Conservation (phyloP, 1,140 invertebrate species). For the Periplaneta americana region DNA sequence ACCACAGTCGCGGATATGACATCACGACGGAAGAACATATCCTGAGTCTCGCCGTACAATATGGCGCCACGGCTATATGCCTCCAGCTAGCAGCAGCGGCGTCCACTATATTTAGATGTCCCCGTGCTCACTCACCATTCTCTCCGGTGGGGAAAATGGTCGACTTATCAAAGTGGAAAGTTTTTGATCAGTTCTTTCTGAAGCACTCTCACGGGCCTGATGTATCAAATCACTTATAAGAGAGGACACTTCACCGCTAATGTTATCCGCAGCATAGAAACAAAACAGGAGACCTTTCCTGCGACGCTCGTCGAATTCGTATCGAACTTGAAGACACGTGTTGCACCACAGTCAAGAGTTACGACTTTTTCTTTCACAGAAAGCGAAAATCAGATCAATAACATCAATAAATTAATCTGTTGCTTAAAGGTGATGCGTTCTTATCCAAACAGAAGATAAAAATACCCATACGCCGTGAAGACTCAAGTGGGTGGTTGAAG, state of each 20-base stretch:
- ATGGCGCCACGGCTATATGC: too few species aligned
- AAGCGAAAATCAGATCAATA: too few species aligned
- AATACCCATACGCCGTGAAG: too few species aligned
- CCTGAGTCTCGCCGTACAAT: constrained; percentile 31
- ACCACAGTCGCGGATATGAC: neutral
- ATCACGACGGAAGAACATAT: constrained; percentile 18
- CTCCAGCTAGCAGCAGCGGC: neutral
- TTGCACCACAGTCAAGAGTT: neutral
- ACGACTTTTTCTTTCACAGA: too few species aligned
- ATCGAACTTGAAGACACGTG: neutral
- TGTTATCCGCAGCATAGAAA: neutral
- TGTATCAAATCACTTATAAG: neutral
- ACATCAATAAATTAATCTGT: too few species aligned
- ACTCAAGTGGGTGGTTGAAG: too few species aligned
- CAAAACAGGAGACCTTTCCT: neutral
- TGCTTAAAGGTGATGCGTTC: too few species aligned
- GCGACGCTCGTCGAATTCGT: neutral
- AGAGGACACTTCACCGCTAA: neutral
- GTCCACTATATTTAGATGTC: neutral
- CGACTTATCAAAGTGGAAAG: neutral
- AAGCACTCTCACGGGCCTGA: neutral
- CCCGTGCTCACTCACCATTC: neutral
- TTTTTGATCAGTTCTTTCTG: neutral
- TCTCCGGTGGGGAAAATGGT: neutral
- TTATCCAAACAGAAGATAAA: too few species aligned